These are phyloP conservation scores for Dascillus cervinus DNA, from an alignment of 2,888 invertebrate genomes.

Conservation along the genomic window DNA sequence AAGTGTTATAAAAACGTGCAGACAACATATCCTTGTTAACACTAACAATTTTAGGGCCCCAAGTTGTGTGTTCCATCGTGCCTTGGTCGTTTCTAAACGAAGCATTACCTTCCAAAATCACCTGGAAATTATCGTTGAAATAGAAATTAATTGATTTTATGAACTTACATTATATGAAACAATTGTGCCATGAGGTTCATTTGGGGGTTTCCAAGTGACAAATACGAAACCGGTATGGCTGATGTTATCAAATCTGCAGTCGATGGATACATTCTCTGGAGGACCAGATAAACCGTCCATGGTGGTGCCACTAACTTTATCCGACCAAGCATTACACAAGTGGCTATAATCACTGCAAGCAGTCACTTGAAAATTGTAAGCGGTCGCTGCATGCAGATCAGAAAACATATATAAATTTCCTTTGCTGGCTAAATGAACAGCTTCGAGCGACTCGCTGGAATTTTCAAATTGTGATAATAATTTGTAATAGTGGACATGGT, in stretches of 20 bases:
- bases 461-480: conserved; percentile 55
- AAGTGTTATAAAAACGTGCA: conserved; percentile 59
- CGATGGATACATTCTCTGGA: conserved; percentile 59
- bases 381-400: conserved; percentile 68
- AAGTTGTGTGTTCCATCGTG: conserved; percentile 44
- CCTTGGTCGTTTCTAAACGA: conserved; percentile 49
- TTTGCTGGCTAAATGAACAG: conserved; percentile 56
- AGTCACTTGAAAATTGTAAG: conserved; percentile 70
- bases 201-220: conserved; percentile 67
- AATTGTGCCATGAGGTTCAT: conserved; percentile 69
- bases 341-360: conserved; percentile 75
- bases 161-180: conserved; percentile 61
- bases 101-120: conserved; percentile 48
- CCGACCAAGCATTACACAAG: conserved; percentile 71
- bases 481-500: conserved; percentile 69
- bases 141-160: conserved; percentile 1
- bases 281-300: conserved; percentile 73
- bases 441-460: conserved; percentile 46
- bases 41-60: conserved; percentile 53
- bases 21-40: conserved; percentile 46
- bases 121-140: conserved; percentile 29
- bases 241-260: conserved; percentile 58
- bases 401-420: conserved; percentile 72
- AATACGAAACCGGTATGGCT: conserved; percentile 55
- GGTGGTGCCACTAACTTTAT: conserved; percentile 70